Evolutionary conservation across 2,888 invertebrate genomes (phyloP).

Genomic region (Drosophila niveifrons): DNA sequence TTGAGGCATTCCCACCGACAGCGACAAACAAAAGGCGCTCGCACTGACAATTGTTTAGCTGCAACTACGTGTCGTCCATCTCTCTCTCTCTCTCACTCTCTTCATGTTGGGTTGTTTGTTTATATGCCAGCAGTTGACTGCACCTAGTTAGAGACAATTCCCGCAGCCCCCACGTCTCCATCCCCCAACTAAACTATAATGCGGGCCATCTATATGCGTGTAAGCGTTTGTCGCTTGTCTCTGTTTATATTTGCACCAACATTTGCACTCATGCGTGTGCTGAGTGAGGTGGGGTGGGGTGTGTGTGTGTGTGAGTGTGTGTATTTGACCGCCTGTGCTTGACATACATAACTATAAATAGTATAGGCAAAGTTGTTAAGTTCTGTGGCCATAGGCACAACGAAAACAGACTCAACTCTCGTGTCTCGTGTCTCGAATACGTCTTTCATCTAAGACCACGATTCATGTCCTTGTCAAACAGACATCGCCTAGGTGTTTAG

Average conservation of each 20-base stretch:
- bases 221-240: slow-evolving; percentile 61
- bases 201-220: slow-evolving; percentile 78
- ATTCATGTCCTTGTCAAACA: slow-evolving; percentile 26
- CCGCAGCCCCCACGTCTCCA: not conserved
- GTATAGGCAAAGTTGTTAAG: slow-evolving; percentile 47
- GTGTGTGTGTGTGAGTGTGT: slow-evolving; percentile 13
- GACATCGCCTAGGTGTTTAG: slow-evolving; percentile 5
- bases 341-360: slow-evolving; percentile 70
- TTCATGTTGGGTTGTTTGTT: slow-evolving; percentile 41
- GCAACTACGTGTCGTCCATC: slow-evolving; percentile 13
- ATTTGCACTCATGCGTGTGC: slow-evolving; percentile 32
- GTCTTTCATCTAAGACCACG: slow-evolving; percentile 9
- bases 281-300: slow-evolving; percentile 11
- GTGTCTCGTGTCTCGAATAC: slow-evolving; percentile 4
- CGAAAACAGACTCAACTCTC: not conserved
- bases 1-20: slow-evolving; percentile 13
- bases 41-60: slow-evolving; percentile 68
- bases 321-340: slow-evolving; percentile 54
- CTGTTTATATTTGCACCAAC: slow-evolving; percentile 58
- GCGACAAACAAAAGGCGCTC: slow-evolving; percentile 62
- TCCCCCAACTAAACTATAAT: slow-evolving; percentile 45
- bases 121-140: slow-evolving; percentile 64
- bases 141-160: slow-evolving; percentile 60
- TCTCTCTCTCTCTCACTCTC: not conserved
- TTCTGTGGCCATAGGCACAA: slow-evolving; percentile 21